Evolutionary conservation across 2,797 vertebrate genomes (phyloP).

Genomic region (Micropoecilia bifurca): DNA sequence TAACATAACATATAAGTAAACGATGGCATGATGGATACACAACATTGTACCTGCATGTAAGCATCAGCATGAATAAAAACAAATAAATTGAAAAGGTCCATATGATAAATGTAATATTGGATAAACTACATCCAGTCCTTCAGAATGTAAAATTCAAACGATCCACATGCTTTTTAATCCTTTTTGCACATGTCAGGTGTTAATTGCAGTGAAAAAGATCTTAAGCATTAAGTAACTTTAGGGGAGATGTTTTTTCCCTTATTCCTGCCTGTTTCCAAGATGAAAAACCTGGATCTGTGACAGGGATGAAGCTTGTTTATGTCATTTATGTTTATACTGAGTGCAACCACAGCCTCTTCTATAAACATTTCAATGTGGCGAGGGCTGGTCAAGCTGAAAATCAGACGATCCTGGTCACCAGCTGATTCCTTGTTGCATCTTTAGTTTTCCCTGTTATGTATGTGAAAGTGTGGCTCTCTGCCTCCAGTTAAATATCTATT

Average conservation of each 20-base stretch:
- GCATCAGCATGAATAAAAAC: slow-evolving; percentile 15
- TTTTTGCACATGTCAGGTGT: slow-evolving; percentile 69
- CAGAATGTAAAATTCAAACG: slow-evolving; percentile 41
- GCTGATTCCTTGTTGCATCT: not conserved
- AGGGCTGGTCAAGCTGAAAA: not conserved
- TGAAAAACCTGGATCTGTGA: slow-evolving; percentile 28
- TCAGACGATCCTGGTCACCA: not conserved
- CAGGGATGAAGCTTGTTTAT: not conserved
- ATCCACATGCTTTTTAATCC: slow-evolving; percentile 56
- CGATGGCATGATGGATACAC: slow-evolving; percentile 16
- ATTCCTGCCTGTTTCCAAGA: slow-evolving; percentile 42
- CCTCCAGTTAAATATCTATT: not conserved
- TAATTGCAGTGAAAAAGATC: slow-evolving; percentile 66
- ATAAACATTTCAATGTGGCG: not conserved
- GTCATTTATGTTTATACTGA: not conserved
- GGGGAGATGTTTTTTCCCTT: slow-evolving; percentile 52
- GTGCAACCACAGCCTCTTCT: not conserved
- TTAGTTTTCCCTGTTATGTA: not conserved
- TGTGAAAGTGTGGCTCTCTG: not conserved
- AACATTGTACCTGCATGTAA: slow-evolving; percentile 1
- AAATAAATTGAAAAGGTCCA: slow-evolving; percentile 25
- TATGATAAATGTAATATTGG: slow-evolving; percentile 38
- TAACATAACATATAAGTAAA: slow-evolving; percentile 15
- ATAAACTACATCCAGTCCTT: slow-evolving; percentile 46
- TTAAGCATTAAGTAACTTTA: slow-evolving; percentile 67